A percentile compares a stretch with the other conserved stretches of the same genome.
Conservation (phyloP, 2,797 vertebrate genomes). For the Propithecus deckenii region DNA sequence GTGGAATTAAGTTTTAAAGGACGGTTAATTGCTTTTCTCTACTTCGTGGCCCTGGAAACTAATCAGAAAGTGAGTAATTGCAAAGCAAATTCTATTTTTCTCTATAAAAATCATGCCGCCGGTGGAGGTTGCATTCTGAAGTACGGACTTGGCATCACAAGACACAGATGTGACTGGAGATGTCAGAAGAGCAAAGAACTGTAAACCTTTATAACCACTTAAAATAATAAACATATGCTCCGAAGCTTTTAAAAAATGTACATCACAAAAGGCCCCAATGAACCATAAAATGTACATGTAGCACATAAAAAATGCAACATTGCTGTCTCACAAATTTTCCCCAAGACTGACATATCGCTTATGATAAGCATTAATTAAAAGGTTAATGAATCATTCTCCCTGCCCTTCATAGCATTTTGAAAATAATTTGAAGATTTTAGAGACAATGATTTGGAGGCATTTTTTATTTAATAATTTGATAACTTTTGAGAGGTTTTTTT, state of each 20-base stretch:
- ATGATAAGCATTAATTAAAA: conserved; percentile 48
- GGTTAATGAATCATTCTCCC: conserved; percentile 18
- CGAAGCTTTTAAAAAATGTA: neutral
- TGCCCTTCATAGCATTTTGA: neutral
- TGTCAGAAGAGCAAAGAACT: neutral
- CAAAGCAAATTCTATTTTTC: conserved; percentile 6
- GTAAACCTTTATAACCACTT: conserved; percentile 31
- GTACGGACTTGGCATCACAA: neutral
- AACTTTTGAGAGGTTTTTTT: neutral
- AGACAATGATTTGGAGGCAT: neutral
- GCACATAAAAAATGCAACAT: neutral
- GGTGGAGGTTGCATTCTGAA: neutral
- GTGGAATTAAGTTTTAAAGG: neutral
- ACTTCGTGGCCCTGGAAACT: neutral
- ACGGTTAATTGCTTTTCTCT: neutral
- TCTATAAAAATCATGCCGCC: neutral
- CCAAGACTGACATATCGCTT: neutral
- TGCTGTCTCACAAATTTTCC: neutral
- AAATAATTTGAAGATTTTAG: conserved; percentile 15
- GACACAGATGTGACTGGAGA: neutral
- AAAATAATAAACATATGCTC: conserved; percentile 37
- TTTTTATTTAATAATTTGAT: conserved; percentile 22
- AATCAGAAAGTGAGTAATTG: neutral
- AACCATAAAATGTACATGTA: neutral
- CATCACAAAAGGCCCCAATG: neutral